Percentiles rank a stretch among this genome's conserved stretches.
phyloP scores from a whole-genome alignment of 2,113 vertebrate genomes.

The Notothenia coriiceps region DNA sequence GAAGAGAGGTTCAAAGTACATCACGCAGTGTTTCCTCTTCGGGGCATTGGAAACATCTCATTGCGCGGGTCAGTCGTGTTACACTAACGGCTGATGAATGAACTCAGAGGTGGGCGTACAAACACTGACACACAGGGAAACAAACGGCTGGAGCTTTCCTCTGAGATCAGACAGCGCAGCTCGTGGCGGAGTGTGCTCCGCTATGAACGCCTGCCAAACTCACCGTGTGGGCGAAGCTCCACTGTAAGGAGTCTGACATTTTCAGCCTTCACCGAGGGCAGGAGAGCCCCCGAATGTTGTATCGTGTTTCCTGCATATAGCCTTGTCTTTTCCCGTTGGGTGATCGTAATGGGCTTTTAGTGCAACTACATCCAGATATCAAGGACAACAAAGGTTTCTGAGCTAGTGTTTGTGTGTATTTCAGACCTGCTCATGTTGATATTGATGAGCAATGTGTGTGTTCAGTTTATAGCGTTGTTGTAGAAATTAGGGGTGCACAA shows the following conservation, averaged over 20 bases:
- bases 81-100: slow-evolving; percentile 61
- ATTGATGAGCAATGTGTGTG: not conserved
- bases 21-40: slow-evolving; percentile 18
- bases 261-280: slow-evolving; percentile 51
- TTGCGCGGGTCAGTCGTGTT: slow-evolving; percentile 57
- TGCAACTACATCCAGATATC: slow-evolving; percentile 1
- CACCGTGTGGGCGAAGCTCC: slow-evolving; percentile 57
- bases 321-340: slow-evolving; percentile 15
- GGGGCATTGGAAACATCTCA: slow-evolving; percentile 48
- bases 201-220: slow-evolving; percentile 61
- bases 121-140: slow-evolving; percentile 51
- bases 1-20: slow-evolving; percentile 33
- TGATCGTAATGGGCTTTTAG: slow-evolving; percentile 12
- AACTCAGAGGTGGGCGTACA: slow-evolving; percentile 63
- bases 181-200: slow-evolving; percentile 42
- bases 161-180: slow-evolving; percentile 65
- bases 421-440: not conserved
- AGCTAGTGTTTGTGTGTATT: not conserved
- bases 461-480: not conserved
- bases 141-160: slow-evolving; percentile 56
- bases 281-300: slow-evolving; percentile 6
- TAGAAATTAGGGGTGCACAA: too few species aligned
- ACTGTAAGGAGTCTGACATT: slow-evolving; percentile 56
- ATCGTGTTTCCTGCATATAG: slow-evolving; percentile 15
- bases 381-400: not conserved